phyloP scores from a whole-genome alignment of 1,140 invertebrate genomes.

The Piezodorus guildinii region DNA sequence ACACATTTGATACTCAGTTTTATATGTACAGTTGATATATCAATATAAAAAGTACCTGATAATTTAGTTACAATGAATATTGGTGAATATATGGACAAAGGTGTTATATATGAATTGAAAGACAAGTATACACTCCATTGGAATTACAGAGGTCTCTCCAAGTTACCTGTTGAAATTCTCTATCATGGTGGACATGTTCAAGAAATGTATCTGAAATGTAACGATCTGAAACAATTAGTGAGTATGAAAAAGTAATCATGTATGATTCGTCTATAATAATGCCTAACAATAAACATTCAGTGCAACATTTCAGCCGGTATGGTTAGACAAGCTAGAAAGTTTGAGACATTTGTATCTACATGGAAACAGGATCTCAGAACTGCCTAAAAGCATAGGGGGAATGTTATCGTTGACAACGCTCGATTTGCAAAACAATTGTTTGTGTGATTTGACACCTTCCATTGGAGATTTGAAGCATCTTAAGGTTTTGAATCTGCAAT shows the following conservation, averaged over 20 bases:
- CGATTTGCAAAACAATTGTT: conserved; percentile 6
- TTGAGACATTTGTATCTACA: conserved; percentile 1
- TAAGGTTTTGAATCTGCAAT: neutral
- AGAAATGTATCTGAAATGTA: conserved; percentile 9
- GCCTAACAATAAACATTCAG: neutral
- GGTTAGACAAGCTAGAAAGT: neutral
- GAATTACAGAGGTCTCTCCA: conserved; percentile 1
- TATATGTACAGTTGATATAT: neutral
- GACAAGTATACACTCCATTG: conserved; percentile 7
- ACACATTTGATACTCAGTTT: conserved; percentile 8
- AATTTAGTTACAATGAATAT: neutral
- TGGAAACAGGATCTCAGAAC: neutral
- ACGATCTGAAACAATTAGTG: conserved; percentile 6
- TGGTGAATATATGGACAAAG: conserved; percentile 6
- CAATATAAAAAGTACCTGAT: neutral
- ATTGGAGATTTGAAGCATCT: conserved; percentile 1
- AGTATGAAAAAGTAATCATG: neutral
- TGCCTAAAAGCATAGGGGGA: neutral
- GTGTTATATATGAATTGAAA: conserved; percentile 10
- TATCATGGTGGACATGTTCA: conserved; percentile 3
- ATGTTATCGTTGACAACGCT: neutral
- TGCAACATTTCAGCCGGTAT: neutral
- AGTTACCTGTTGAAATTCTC: conserved; percentile 5
- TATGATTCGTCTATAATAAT: neutral
- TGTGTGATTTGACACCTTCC: neutral